Percentiles rank a stretch among this genome's conserved stretches.
phyloP scores from a whole-genome alignment of 2,113 vertebrate species.

The Caracal caracal region DNA sequence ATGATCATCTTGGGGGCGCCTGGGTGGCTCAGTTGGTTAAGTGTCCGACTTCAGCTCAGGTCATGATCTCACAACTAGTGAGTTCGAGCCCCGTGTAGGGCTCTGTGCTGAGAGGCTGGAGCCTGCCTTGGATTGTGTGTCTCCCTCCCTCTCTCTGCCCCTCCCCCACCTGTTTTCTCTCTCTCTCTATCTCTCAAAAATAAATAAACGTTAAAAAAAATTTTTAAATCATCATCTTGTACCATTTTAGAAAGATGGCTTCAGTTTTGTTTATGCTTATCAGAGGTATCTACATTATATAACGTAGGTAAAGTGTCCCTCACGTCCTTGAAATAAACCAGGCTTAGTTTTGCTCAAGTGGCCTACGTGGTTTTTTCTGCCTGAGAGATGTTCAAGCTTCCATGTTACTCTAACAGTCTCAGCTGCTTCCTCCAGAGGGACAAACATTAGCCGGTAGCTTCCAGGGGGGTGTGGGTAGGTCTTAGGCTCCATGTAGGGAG shows the following conservation, averaged over 20 bases:
- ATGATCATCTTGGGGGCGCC: not conserved
- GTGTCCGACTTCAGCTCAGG: too few species aligned
- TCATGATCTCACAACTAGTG: too few species aligned
- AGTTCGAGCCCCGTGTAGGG: too few species aligned
- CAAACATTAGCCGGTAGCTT: not conserved
- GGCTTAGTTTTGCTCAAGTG: not conserved
- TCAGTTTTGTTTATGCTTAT: not conserved
- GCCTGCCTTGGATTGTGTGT: too few species aligned
- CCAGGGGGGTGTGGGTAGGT: rapidly evolving
- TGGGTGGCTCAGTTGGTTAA: too few species aligned
- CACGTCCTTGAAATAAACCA: conserved; percentile 16
- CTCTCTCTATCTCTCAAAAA: too few species aligned
- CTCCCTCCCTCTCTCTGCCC: too few species aligned
- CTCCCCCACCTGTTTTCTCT: too few species aligned
- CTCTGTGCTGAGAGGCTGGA: too few species aligned
- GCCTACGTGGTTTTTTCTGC: not conserved
- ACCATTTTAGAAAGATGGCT: not conserved
- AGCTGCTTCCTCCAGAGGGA: not conserved
- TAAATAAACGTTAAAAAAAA: too few species aligned
- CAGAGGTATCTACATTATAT: not conserved
- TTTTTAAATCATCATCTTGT: not conserved
- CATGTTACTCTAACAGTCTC: not conserved
- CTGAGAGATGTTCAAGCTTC: not conserved
- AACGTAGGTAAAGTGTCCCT: not conserved
- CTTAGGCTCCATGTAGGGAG: not conserved